A percentile compares a stretch with the other conserved stretches of the same genome.
These are phyloP conservation scores for Brachypalpus laphriformis DNA, from an alignment of 2,888 invertebrate species.

Conservation along the genomic window DNA sequence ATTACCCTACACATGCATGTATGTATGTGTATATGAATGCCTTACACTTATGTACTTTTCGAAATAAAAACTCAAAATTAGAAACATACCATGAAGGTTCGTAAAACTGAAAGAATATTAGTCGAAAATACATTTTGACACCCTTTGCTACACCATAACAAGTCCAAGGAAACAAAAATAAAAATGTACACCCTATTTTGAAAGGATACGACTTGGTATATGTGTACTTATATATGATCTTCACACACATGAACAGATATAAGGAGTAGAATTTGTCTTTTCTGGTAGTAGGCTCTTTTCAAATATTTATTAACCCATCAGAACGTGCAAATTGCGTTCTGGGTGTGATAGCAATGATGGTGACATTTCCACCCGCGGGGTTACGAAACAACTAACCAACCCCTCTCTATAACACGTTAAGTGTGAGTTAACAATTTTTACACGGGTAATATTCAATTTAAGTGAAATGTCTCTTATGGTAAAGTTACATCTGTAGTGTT, in stretches of 20 bases:
- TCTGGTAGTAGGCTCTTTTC: constrained; percentile 63
- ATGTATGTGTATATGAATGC: neutral
- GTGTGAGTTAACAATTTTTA: constrained; percentile 80
- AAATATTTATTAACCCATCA: constrained; percentile 74
- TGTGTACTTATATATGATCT: constrained; percentile 13
- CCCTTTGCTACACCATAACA: constrained; percentile 51
- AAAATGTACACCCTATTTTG: constrained; percentile 65
- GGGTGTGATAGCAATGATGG: constrained; percentile 61
- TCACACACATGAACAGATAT: constrained; percentile 1
- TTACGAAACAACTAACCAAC: constrained; percentile 21
- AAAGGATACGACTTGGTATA: neutral
- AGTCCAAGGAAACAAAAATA: constrained; percentile 39
- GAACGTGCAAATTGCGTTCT: constrained; percentile 70
- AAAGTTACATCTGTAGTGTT: constrained; percentile 14
- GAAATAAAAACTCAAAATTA: constrained; percentile 56
- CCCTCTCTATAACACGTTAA: constrained; percentile 47
- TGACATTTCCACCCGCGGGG: constrained; percentile 65
- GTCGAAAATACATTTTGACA: constrained; percentile 45
- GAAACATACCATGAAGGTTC: constrained; percentile 61
- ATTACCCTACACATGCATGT: constrained; percentile 18
- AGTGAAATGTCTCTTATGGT: constrained; percentile 65
- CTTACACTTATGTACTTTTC: constrained; percentile 13
- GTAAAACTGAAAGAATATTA: constrained; percentile 61
- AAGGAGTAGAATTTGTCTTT: constrained; percentile 12
- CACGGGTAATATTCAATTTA: constrained; percentile 81